phyloP scores from a whole-genome alignment of 2,888 invertebrate species.

The Acrobasis consociella region DNA sequence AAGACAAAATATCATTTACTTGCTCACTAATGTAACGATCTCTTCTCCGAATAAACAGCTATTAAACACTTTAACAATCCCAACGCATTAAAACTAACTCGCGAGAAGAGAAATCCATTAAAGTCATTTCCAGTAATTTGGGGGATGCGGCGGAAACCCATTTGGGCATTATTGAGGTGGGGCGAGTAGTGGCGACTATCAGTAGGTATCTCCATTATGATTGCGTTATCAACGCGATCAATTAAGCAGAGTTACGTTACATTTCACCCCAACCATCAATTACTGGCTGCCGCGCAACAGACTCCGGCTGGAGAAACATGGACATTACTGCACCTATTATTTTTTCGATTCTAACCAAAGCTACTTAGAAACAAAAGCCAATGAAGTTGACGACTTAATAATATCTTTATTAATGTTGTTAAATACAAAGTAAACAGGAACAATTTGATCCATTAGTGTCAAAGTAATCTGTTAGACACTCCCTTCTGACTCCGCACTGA shows the following conservation, averaged over 20 bases:
- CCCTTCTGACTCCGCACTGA: slow-evolving; percentile 70
- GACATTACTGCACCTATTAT: slow-evolving; percentile 43
- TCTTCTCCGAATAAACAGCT: slow-evolving; percentile 35
- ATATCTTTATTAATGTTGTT: slow-evolving; percentile 21
- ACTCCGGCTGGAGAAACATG: slow-evolving; percentile 44
- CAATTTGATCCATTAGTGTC: slow-evolving; percentile 58
- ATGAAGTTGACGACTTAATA: background rate
- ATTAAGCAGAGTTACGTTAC: slow-evolving; percentile 74
- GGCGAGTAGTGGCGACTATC: slow-evolving; percentile 46
- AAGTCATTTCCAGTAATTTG: slow-evolving; percentile 49
- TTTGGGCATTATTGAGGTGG: slow-evolving; percentile 56
- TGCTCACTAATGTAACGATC: slow-evolving; percentile 34
- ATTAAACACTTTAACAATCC: slow-evolving; percentile 40
- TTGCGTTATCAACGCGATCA: slow-evolving; percentile 70
- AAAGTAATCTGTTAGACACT: slow-evolving; percentile 66
- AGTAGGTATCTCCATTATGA: slow-evolving; percentile 59
- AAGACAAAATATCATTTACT: slow-evolving; percentile 14
- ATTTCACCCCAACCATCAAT: slow-evolving; percentile 70
- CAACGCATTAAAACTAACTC: slow-evolving; percentile 48
- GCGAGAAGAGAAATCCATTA: slow-evolving; percentile 55
- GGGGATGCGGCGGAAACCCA: slow-evolving; percentile 56
- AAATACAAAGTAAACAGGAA: slow-evolving; percentile 39
- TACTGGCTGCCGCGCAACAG: slow-evolving; percentile 52
- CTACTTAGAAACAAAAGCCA: background rate
- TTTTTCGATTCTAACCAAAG: background rate